Conservation (phyloP, 2,888 invertebrate species). For the Chymomyza fuscimana region DNA sequence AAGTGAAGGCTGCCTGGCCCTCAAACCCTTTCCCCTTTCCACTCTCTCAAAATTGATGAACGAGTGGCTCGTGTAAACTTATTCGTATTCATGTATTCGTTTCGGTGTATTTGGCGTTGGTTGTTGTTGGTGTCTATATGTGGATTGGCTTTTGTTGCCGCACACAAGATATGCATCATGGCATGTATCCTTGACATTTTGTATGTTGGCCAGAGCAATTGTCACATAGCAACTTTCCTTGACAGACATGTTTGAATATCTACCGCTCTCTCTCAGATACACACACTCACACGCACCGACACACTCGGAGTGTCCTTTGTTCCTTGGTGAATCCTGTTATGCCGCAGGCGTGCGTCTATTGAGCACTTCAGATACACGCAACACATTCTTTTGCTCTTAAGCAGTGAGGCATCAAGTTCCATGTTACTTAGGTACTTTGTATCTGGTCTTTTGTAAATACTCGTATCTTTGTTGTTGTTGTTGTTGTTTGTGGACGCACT, state of each 20-base stretch:
- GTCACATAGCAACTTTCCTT: background rate
- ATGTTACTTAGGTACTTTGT: background rate
- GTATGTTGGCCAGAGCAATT: background rate
- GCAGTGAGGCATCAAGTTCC: background rate
- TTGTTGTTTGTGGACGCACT: constrained; percentile 4
- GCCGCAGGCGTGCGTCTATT: constrained; percentile 2
- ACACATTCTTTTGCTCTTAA: background rate
- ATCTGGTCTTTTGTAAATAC: background rate
- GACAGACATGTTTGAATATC: background rate
- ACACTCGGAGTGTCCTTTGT: background rate
- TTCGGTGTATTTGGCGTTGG: background rate
- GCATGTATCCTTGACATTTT: constrained; percentile 69
- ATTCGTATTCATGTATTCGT: background rate
- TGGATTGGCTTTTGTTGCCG: background rate
- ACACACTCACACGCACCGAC: background rate
- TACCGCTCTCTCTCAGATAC: background rate
- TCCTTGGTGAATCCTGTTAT: background rate
- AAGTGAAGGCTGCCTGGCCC: background rate
- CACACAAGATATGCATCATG: background rate
- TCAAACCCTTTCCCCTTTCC: background rate
- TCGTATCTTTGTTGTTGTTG: background rate
- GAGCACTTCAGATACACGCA: background rate
- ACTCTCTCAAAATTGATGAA: background rate
- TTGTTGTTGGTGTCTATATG: background rate
- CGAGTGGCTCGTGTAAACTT: background rate